Evolutionary conservation across 2,113 vertebrate species (phyloP).

Genomic region (Lepisosteus oculatus): DNA sequence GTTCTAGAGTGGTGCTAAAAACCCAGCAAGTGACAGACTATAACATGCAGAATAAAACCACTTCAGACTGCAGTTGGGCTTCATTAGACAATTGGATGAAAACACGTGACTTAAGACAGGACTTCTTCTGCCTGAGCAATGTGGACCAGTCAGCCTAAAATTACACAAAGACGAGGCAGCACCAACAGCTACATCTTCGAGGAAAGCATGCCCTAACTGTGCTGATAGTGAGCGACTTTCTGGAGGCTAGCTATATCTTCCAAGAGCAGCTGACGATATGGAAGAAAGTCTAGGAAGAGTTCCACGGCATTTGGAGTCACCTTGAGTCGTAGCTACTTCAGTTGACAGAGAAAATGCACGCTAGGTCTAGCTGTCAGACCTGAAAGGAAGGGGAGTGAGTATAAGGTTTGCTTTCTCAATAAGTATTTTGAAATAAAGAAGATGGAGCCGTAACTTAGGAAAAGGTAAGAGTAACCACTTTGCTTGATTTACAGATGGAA

Average conservation of each 20-base stretch:
- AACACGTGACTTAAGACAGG: conserved; percentile 90
- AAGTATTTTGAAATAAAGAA: conserved; percentile 77
- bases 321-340: conserved; percentile 88
- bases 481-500: conserved; percentile 97
- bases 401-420: conserved; percentile 83
- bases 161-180: conserved; percentile 90
- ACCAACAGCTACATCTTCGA: conserved; percentile 83
- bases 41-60: conserved; percentile 44
- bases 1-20: conserved; percentile 38
- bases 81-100: conserved; percentile 84
- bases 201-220: conserved; percentile 85
- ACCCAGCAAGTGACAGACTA: conserved; percentile 41
- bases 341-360: conserved; percentile 71
- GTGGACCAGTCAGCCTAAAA: conserved; percentile 92
- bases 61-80: conserved; percentile 75
- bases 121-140: conserved; percentile 86
- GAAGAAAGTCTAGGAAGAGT: conserved; percentile 94
- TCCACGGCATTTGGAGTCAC: conserved; percentile 85
- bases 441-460: conserved; percentile 63
- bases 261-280: conserved; percentile 80
- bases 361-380: conserved; percentile 88
- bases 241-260: conserved; percentile 88
- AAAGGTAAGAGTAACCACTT: conserved; percentile 91
- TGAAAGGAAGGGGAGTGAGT: conserved; percentile 89
- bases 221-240: conserved; percentile 86